Conservation (phyloP, 1,140 invertebrate genomes). For the Drosophila pandora region DNA sequence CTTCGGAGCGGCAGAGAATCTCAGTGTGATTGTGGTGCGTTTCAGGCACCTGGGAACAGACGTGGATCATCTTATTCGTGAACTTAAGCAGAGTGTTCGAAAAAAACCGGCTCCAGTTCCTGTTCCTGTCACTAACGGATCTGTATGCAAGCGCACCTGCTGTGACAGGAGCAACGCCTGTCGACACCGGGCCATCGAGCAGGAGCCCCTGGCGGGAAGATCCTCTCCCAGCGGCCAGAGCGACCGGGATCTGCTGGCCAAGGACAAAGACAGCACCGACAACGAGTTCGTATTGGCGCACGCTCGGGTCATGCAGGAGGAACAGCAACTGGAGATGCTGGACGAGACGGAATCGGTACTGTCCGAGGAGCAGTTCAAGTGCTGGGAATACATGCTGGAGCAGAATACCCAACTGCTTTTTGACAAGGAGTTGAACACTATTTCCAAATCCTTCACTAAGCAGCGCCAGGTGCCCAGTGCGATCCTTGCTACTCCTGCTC, state of each 20-base stretch:
- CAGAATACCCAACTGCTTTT: constrained; percentile 95
- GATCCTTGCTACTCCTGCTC: constrained; percentile 49
- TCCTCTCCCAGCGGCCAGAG: constrained; percentile 93
- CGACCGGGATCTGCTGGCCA: constrained; percentile 85
- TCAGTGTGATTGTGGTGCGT: constrained; percentile 90
- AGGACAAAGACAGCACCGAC: constrained; percentile 39
- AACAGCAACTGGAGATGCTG: constrained; percentile 85
- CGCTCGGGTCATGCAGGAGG: constrained; percentile 85
- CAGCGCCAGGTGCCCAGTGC: constrained; percentile 83
- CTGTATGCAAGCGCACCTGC: constrained; percentile 86
- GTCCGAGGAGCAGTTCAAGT: constrained; percentile 94
- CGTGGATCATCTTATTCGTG: constrained; percentile 90
- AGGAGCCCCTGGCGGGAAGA: constrained; percentile 85
- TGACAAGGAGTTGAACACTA: constrained; percentile 93
- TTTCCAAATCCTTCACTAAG: constrained; percentile 87
- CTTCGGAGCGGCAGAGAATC: constrained; percentile 91
- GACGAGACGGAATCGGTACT: constrained; percentile 86
- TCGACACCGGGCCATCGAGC: constrained; percentile 84
- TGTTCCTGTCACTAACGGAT: constrained; percentile 81
- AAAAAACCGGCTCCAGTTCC: constrained; percentile 83
- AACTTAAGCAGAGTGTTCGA: constrained; percentile 89
- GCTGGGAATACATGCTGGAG: constrained; percentile 96
- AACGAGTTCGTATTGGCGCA: constrained; percentile 77
- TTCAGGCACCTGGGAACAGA: constrained; percentile 88
- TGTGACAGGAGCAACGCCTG: constrained; percentile 87